Evolutionary conservation across 2,113 vertebrate species (phyloP), one percentile per base, ranked within the genome.

Genomic region (Motacilla alba): DNA sequence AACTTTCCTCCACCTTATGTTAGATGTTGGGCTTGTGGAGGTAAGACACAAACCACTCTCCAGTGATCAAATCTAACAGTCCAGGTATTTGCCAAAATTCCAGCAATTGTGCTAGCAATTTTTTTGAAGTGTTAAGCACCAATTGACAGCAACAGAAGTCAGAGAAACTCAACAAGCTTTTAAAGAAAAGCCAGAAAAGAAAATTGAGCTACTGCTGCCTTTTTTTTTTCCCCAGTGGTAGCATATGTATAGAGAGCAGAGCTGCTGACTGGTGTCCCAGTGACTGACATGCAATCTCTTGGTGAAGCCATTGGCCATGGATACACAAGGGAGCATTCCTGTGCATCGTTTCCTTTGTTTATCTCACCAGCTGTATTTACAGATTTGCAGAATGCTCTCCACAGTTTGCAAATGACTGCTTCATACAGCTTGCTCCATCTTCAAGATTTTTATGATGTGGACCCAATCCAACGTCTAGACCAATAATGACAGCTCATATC

Each of bases 401-500:
- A 27, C 64, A 75, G 49, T 60, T 74, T 68, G 68, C n/a, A 93
- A 95, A 83, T 35, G 44, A 81, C 73, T 78, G 73, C 58, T 47
- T 83, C 83, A 49, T 82, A 78, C 73, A 93, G 46, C 64, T 90
- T 26, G 1, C 85, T 93, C 76, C 92, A 73, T 93, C 90, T 83
- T 92, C 53, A 87, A 75, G 68, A 89, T 72, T 96, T 95, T 96
- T 89, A 96, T 91, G 72, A 94, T 92, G 80, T 97, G 94, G 94
- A 96, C 73, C 59, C 64, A 83, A 59, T 97, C 95, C 97, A 97
- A 73, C 1, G 21, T 94, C 96, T 94, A 89, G 96, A 90, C 96
- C 97, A 95, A 46, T 96, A 97, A 98, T 97, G 96, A 98, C 68
- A 98, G 95, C 89, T 90, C 90, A 35, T 9, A 95, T 89, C 46